phyloP scores from a whole-genome alignment of 2,113 vertebrate species.

The Prunella fulvescens region DNA sequence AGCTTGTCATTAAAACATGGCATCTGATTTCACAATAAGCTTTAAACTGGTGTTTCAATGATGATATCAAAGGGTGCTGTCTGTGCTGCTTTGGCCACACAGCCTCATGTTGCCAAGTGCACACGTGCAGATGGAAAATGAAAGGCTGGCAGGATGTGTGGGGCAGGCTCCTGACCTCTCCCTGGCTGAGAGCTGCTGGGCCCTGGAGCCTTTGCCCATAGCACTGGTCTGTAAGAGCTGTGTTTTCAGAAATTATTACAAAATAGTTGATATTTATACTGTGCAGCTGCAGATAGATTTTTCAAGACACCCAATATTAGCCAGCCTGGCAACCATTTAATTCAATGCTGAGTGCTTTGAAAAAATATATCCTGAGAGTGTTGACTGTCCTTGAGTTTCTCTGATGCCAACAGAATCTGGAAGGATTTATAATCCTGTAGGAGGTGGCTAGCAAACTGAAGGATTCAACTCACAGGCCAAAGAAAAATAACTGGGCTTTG shows the following conservation, averaged over 20 bases:
- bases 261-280: background rate
- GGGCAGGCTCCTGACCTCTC: background rate
- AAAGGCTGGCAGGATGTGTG: background rate
- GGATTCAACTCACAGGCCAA: background rate
- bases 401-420: background rate
- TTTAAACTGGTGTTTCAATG: background rate
- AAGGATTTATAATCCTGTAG: background rate
- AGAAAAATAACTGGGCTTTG: background rate
- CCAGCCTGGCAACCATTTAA: background rate
- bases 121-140: rapidly evolving
- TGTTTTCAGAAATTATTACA: background rate
- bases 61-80: background rate
- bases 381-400: background rate
- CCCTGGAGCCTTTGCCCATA: background rate
- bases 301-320: background rate
- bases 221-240: background rate
- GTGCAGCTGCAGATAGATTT: background rate
- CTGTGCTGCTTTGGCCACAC: background rate
- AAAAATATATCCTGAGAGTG: background rate
- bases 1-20: background rate
- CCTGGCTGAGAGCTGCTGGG: background rate
- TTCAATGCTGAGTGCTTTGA: background rate
- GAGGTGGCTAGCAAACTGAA: background rate
- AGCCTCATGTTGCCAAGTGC: background rate
- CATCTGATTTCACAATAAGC: background rate